Evolutionary conservation across 30 jellyfish, hydroid and myxozoan genomes (phyloP).

Genomic region (Cassiopea andromeda): DNA sequence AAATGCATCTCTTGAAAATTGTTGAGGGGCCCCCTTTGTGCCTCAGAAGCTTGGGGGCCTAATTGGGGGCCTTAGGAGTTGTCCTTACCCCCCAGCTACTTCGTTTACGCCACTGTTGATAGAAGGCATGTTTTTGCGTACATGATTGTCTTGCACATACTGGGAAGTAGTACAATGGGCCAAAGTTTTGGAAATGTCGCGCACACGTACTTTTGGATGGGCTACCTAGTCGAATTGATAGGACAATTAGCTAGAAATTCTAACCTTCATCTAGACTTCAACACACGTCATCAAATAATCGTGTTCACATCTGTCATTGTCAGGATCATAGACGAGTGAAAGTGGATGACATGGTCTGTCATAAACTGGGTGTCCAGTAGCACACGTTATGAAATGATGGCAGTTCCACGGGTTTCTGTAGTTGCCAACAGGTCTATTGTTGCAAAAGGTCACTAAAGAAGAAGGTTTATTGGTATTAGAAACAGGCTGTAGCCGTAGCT

Average conservation of each 20-base stretch:
- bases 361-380: slow-evolving; percentile 59
- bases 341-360: slow-evolving; percentile 71
- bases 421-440: slow-evolving; percentile 66
- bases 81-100: too few relatives aligned
- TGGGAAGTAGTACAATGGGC: too few relatives aligned
- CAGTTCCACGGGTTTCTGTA: slow-evolving; percentile 94
- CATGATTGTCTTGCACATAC: too few relatives aligned
- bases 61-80: too few relatives aligned
- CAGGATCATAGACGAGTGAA: slow-evolving; percentile 83
- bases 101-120: too few relatives aligned
- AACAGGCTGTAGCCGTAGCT: too few relatives aligned
- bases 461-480: not conserved
- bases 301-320: slow-evolving; percentile 68
- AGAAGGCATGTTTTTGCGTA: too few relatives aligned
- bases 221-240: not conserved
- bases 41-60: too few relatives aligned
- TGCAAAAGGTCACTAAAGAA: slow-evolving; percentile 56
- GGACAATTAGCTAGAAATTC: not conserved
- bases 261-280: slow-evolving; percentile 23
- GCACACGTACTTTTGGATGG: too few relatives aligned
- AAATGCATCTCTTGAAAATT: too few relatives aligned
- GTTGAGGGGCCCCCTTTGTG: too few relatives aligned
- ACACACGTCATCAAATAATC: slow-evolving; percentile 46
- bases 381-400: slow-evolving; percentile 80
- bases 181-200: too few relatives aligned